Conservation (phyloP, 1,140 invertebrate species). For the Nautilus pompilius region DNA sequence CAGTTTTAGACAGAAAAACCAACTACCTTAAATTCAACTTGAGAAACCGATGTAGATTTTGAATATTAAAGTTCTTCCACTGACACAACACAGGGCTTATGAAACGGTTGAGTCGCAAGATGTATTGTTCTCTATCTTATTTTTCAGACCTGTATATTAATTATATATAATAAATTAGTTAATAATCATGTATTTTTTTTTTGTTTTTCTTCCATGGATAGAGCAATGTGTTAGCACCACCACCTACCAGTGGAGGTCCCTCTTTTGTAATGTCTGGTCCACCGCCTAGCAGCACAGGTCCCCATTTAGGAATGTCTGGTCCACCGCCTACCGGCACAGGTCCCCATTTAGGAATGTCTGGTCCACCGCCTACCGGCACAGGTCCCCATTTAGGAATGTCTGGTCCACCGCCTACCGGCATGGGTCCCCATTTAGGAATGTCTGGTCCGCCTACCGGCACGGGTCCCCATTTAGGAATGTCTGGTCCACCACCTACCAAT, state of each 20-base stretch:
- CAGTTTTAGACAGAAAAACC: too few species aligned
- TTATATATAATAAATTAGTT: too few species aligned
- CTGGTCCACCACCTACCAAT: slow-evolving; percentile 8
- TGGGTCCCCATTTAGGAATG: neutral
- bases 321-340: slow-evolving; percentile 8
- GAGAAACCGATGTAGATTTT: too few species aligned
- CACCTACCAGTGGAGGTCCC: slow-evolving; percentile 1
- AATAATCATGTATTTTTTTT: too few species aligned
- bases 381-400: slow-evolving; percentile 1
- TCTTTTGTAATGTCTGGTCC: slow-evolving; percentile 6
- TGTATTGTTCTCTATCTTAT: too few species aligned
- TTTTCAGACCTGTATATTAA: too few species aligned
- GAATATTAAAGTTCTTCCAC: too few species aligned
- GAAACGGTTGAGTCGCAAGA: too few species aligned
- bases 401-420: slow-evolving; percentile 2
- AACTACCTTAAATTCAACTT: too few species aligned
- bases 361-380: slow-evolving; percentile 10
- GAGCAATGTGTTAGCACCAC: slow-evolving; percentile 1
- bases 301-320: slow-evolving; percentile 4
- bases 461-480: neutral
- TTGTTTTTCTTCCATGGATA: too few species aligned
- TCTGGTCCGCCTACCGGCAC: slow-evolving; percentile 9
- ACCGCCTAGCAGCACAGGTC: slow-evolving; percentile 7
- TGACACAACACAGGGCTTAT: too few species aligned
- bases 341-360: too few species aligned